Evolutionary conservation across 2,797 vertebrate genomes (phyloP).

Genomic region (Chlorospingus semifuscus): DNA sequence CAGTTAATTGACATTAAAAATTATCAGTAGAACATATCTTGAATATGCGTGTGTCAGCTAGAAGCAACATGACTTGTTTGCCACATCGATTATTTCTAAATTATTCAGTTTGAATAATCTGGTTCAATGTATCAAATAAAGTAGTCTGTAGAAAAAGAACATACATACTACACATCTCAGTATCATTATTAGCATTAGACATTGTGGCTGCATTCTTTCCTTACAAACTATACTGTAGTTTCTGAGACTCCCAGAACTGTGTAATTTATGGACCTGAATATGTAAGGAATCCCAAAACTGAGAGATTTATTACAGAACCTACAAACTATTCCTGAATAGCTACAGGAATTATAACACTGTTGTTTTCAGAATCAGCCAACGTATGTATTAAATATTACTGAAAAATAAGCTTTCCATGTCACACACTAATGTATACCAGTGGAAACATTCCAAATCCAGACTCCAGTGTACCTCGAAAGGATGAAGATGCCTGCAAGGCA

Average conservation of each 20-base stretch:
- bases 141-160: not conserved
- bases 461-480: conserved; percentile 65
- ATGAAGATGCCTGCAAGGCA: conserved; percentile 78
- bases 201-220: not conserved
- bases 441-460: not conserved
- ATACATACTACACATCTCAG: not conserved
- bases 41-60: not conserved
- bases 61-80: not conserved
- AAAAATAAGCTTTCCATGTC: not conserved
- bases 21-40: not conserved
- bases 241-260: not conserved
- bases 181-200: not conserved
- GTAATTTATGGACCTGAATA: not conserved
- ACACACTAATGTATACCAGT: not conserved
- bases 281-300: not conserved
- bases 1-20: not conserved
- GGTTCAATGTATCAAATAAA: not conserved
- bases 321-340: not conserved
- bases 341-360: not conserved
- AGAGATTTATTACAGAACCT: not conserved
- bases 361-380: not conserved
- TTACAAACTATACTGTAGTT: not conserved
- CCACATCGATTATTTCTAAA: not conserved
- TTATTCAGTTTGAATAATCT: not conserved
- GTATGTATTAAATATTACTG: fast-evolving